Evolutionary conservation across 2,113 vertebrate species (phyloP).

Genomic region (Eublepharis macularius): DNA sequence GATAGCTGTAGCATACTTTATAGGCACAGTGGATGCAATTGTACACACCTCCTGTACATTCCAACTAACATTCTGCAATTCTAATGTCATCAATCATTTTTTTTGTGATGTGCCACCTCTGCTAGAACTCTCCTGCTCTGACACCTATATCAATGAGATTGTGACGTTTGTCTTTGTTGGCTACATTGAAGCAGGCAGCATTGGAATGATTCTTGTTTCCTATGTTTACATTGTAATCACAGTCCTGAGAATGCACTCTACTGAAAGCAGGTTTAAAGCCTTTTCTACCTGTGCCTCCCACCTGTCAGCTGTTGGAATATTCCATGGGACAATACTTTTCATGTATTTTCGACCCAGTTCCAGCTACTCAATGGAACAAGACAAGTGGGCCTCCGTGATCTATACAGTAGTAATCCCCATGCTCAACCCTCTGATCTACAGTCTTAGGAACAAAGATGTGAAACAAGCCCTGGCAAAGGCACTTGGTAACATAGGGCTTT

Average conservation of each 20-base stretch:
- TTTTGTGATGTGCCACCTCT: conserved; percentile 59
- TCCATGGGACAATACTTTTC: conserved; percentile 47
- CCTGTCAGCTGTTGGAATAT: conserved; percentile 32
- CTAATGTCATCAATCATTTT: too few species aligned
- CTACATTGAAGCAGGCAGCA: conserved; percentile 36
- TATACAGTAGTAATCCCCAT: too few species aligned
- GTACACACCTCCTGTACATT: conserved; percentile 50
- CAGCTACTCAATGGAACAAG: too few species aligned
- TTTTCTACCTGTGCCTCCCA: conserved; percentile 62
- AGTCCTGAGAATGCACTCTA: conserved; percentile 40
- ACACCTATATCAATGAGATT: conserved; percentile 54
- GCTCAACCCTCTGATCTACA: too few species aligned
- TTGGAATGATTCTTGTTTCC: conserved; percentile 38
- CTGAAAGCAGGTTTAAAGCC: conserved; percentile 44
- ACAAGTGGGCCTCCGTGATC: too few species aligned
- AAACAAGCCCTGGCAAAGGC: conserved; percentile 29
- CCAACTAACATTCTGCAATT: conserved; percentile 40
- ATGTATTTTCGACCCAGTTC: conserved; percentile 31
- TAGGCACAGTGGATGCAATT: conserved; percentile 39
- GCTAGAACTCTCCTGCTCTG: conserved; percentile 60
- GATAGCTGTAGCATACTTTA: neutral
- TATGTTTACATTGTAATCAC: conserved; percentile 45
- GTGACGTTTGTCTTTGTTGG: conserved; percentile 51
- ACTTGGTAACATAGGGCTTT: neutral
- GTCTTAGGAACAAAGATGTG: too few species aligned